Conservation (phyloP, 2,797 vertebrate genomes). For the Scomberomorus guttatus region DNA sequence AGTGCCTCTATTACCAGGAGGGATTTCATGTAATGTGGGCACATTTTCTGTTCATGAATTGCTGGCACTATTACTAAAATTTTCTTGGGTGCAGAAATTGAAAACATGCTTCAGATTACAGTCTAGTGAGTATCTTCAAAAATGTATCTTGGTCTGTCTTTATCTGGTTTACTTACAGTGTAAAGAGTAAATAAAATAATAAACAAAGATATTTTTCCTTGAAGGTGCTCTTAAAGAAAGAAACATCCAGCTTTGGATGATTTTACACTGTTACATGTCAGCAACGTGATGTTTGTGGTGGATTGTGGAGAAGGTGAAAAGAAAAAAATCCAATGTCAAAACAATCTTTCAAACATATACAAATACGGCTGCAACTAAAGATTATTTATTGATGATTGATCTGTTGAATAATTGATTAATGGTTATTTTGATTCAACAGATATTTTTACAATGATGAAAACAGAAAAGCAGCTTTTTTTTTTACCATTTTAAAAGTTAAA, state of each 20-base stretch:
- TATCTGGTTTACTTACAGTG: constrained; percentile 10
- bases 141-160: constrained; percentile 13
- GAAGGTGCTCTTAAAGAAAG: neutral
- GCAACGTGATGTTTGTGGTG: neutral
- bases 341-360: neutral
- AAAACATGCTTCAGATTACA: constrained; percentile 8
- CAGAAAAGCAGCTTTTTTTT: too few species aligned
- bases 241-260: neutral
- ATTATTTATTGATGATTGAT: neutral
- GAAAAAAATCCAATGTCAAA: neutral
- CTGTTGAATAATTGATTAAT: neutral
- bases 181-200: constrained; percentile 14
- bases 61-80: constrained; percentile 16
- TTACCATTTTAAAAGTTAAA: too few species aligned
- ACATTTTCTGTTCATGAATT: constrained; percentile 23
- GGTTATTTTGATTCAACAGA: neutral
- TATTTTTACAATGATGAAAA: too few species aligned
- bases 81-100: constrained; percentile 8
- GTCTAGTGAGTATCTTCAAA: constrained; percentile 8
- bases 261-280: neutral
- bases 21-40: constrained; percentile 13
- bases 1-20: constrained; percentile 7
- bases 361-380: neutral
- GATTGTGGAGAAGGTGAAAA: neutral
- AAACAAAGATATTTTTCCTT: neutral